Base-by-base conservation (phyloP, 2,113 vertebrate genomes). In the Ceyx melanurus region DNA sequence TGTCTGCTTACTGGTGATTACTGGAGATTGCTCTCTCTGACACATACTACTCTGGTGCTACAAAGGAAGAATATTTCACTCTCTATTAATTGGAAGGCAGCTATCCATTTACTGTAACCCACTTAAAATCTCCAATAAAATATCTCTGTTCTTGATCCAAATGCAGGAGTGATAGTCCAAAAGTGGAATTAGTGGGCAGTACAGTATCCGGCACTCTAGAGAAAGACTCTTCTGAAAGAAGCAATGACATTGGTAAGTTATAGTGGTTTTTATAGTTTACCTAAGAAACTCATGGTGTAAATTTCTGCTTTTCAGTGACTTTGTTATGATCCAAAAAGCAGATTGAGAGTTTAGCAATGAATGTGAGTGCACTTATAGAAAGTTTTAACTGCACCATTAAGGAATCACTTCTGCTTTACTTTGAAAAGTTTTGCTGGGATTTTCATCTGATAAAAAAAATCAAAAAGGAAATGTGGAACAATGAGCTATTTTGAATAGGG, bases 171-270 rank as follows among this genome's bases (percentile, higher is more conserved):
- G 99, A 99, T 95, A 98, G 98, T 98, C 97, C 98, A 89, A 99
- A 98, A 97, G 98, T 98, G 93, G 99, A 99, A 84, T 97, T 98
- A 92, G 97, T 97, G 96, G 97, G 98, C 95, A 97, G 96, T 97
- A 93, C 97, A 3, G 93, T 97, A 35, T 88, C 97, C 23, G 51
- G 97, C 91, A 97, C 98, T 85, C 97, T 98, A 92, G 99, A 99
- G 94, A 98, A 98, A 95, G 98, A 98, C 92, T 97, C 97, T 92
- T 98, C 98, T 82, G 99, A 99, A 95, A 98, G 98, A 98, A 98
- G 98, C 97, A 98, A 98, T 97, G 98, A 98, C 97, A 96, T 98
- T 7, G 99, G 99, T 99, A 98, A 99, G 99, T 98, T 96, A 77
- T 6, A 74, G 64, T 60, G 42, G 68, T 85, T 66, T 95, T 92